Conservation (phyloP, 2,888 invertebrate genomes). For the Apoda limacodes region DNA sequence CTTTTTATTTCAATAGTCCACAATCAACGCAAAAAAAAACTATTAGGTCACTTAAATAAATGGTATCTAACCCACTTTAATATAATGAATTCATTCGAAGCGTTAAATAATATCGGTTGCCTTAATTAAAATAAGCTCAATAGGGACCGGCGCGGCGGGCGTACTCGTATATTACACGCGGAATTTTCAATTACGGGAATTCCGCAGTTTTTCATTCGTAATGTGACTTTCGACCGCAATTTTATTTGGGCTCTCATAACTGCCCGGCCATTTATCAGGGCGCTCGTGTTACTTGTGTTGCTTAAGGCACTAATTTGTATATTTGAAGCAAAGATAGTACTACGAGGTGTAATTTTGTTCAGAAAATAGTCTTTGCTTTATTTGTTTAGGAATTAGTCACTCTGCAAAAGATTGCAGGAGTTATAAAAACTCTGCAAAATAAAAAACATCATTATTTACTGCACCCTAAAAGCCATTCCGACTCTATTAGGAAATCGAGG, state of each 20-base stretch:
- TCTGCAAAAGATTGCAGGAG: no score
- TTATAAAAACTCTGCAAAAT: no score
- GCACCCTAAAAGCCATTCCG: no score
- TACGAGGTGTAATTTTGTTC: slow-evolving; percentile 5
- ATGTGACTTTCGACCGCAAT: slow-evolving; percentile 63
- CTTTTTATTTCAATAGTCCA: no score
- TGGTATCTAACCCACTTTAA: no score
- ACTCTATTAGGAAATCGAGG: no score
- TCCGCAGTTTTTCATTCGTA: slow-evolving; percentile 68
- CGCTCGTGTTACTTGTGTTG: slow-evolving; percentile 11
- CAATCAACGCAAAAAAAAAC: no score
- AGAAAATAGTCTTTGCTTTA: no score
- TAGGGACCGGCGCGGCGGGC: background rate
- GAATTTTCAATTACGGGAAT: slow-evolving; percentile 70
- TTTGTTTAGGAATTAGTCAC: no score
- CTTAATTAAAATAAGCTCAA: slow-evolving; percentile 52
- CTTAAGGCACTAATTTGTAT: slow-evolving; percentile 7
- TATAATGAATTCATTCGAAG: no score
- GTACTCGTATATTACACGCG: slow-evolving; percentile 62
- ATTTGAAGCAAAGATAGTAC: slow-evolving; percentile 8
- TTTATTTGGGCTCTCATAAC: slow-evolving; percentile 55
- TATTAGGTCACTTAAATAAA: no score
- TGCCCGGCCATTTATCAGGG: slow-evolving; percentile 24
- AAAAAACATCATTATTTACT: no score
- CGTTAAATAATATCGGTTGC: slow-evolving; percentile 66